Evolutionary conservation across 2,888 invertebrate species (phyloP).

Genomic region (Lasius platythorax): DNA sequence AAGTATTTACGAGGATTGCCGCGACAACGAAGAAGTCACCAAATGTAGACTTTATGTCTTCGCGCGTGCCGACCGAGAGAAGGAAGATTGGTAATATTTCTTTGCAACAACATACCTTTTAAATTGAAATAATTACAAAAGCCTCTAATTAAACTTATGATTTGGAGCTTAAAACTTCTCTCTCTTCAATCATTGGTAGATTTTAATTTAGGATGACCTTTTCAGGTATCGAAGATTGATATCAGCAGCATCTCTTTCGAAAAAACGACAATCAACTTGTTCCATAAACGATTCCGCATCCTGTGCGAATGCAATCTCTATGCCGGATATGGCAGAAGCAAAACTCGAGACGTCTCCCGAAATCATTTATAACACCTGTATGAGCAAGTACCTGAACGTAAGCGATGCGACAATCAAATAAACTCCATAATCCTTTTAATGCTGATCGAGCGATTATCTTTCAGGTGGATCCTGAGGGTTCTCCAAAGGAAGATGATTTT

Average conservation of each 20-base stretch:
- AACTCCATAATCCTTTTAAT: neutral
- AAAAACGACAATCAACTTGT: constrained; percentile 77
- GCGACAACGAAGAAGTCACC: constrained; percentile 76
- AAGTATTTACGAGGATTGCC: constrained; percentile 80
- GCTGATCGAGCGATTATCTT: constrained; percentile 9
- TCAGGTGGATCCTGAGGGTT: constrained; percentile 44
- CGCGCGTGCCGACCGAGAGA: constrained; percentile 94
- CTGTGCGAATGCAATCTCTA: constrained; percentile 66
- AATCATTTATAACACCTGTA: constrained; percentile 81
- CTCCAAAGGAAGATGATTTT: constrained; percentile 84
- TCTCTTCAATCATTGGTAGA: neutral
- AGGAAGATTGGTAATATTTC: constrained; percentile 94
- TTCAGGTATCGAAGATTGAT: constrained; percentile 87
- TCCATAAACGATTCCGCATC: constrained; percentile 75
- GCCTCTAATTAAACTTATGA: neutral
- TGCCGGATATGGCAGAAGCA: constrained; percentile 71
- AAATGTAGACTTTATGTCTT: constrained; percentile 88
- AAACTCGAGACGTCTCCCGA: constrained; percentile 80
- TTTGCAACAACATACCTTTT: neutral
- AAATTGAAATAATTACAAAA: neutral
- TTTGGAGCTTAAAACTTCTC: neutral
- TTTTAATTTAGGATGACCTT: neutral
- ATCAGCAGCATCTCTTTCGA: constrained; percentile 84
- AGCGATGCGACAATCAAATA: constrained; percentile 39
- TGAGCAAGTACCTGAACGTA: constrained; percentile 82